A percentile compares a stretch with the other conserved stretches of the same genome.
Evolutionary conservation across 2,888 invertebrate species (phyloP).

Genomic region (Drosophila mimetica): DNA sequence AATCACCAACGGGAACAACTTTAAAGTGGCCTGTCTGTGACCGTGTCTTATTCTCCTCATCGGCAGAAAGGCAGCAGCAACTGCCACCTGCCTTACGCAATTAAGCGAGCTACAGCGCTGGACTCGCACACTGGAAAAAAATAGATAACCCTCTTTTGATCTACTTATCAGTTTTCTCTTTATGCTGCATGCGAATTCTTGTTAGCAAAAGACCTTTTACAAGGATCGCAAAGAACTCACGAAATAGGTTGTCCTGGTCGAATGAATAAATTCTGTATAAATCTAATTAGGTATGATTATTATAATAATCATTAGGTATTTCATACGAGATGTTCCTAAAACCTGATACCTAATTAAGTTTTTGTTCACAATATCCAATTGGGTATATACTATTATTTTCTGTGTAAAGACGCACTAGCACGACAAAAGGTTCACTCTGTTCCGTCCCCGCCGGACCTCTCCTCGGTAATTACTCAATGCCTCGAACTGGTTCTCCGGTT

Average conservation of each 20-base stretch:
- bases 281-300: too few species aligned
- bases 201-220: too few species aligned
- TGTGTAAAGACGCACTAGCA: conserved; percentile 44
- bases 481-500: conserved; percentile 66
- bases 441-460: neutral
- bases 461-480: conserved; percentile 72
- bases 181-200: neutral
- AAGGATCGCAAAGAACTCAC: too few species aligned
- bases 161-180: too few species aligned
- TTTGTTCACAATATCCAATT: too few species aligned
- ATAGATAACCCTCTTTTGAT: too few species aligned
- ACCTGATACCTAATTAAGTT: too few species aligned
- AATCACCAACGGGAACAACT: conserved; percentile 75
- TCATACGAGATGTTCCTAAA: too few species aligned
- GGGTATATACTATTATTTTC: neutral
- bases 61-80: conserved; percentile 50
- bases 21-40: conserved; percentile 72
- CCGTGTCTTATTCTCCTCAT: conserved; percentile 66
- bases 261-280: too few species aligned
- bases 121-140: conserved; percentile 33
- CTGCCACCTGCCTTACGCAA: conserved; percentile 80
- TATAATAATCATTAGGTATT: too few species aligned
- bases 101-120: conserved; percentile 65
- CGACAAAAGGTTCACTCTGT: conserved; percentile 64
- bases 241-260: too few species aligned